A percentile compares a stretch with the other conserved stretches of the same genome.
Conservation (phyloP, 1,140 invertebrate genomes). For the Leptestheria dahalacensis region DNA sequence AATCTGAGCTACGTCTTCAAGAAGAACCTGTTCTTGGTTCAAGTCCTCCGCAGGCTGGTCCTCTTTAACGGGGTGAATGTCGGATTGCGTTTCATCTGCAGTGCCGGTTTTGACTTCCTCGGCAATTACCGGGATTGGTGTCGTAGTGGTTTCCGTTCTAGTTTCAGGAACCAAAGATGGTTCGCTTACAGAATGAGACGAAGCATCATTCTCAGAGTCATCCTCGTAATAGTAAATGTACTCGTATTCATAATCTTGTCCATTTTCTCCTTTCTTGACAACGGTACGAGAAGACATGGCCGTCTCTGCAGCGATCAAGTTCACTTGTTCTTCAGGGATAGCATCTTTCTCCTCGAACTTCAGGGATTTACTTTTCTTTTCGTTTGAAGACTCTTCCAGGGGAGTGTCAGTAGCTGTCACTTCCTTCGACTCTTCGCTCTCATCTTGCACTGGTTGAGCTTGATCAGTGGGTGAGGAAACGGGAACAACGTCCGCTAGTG, state of each 20-base stretch:
- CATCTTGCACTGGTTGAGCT: no score
- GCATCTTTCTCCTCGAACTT: neutral
- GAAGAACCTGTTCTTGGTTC: no score
- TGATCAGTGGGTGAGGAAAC: no score
- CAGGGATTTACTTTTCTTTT: no score
- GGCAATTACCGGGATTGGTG: neutral
- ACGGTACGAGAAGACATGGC: conserved; percentile 43
- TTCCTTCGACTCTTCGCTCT: no score
- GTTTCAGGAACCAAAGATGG: conserved; percentile 26
- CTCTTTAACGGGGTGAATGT: no score
- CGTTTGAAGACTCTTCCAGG: no score
- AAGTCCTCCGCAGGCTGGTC: no score
- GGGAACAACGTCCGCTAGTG: no score
- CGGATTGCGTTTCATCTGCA: no score
- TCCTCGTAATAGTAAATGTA: conserved; percentile 83
- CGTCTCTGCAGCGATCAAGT: conserved; percentile 23
- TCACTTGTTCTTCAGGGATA: conserved; percentile 3
- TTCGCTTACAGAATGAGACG: neutral
- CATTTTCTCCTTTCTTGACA: conserved; percentile 76
- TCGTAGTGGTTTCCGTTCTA: neutral
- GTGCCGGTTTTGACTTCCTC: no score
- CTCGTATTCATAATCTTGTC: conserved; percentile 78
- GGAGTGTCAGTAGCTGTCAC: no score
- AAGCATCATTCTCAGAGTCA: conserved; percentile 36
- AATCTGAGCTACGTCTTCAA: neutral